phyloP scores from a whole-genome alignment of 2,797 vertebrate species.

The Prunella strophiata region DNA sequence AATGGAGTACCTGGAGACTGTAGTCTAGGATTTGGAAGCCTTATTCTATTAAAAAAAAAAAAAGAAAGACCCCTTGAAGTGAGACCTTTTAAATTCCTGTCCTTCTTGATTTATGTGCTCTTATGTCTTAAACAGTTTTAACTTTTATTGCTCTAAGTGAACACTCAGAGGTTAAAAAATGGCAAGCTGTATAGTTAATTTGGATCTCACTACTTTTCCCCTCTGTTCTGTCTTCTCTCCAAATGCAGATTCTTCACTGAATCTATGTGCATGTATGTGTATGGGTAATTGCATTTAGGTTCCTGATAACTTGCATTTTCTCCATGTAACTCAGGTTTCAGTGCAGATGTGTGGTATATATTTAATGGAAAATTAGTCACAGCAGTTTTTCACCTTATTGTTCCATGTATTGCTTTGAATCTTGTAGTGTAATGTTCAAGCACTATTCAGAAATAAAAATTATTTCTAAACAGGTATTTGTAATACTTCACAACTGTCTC shows the following conservation, averaged over 20 bases:
- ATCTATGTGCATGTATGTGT: neutral
- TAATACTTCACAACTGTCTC: neutral
- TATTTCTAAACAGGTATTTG: rapidly evolving
- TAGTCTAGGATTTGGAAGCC: neutral
- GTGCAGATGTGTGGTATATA: neutral
- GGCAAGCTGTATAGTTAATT: neutral
- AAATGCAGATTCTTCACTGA: neutral
- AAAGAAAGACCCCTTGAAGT: neutral
- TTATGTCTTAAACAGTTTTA: neutral
- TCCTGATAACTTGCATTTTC: neutral
- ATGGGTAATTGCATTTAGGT: neutral
- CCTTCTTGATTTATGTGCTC: neutral
- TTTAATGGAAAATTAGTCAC: neutral
- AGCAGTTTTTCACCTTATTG: neutral
- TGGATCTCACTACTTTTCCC: neutral
- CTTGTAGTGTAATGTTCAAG: neutral
- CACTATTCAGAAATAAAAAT: neutral
- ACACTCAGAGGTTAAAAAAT: neutral
- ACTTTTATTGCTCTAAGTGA: neutral
- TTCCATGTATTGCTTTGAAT: neutral
- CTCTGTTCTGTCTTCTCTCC: neutral
- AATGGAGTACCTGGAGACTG: neutral
- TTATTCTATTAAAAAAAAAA: neutral
- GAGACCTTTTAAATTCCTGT: neutral
- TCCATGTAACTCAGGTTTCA: neutral